Conservation (phyloP, 2,888 invertebrate genomes). For the Dastarcus helophoroides region DNA sequence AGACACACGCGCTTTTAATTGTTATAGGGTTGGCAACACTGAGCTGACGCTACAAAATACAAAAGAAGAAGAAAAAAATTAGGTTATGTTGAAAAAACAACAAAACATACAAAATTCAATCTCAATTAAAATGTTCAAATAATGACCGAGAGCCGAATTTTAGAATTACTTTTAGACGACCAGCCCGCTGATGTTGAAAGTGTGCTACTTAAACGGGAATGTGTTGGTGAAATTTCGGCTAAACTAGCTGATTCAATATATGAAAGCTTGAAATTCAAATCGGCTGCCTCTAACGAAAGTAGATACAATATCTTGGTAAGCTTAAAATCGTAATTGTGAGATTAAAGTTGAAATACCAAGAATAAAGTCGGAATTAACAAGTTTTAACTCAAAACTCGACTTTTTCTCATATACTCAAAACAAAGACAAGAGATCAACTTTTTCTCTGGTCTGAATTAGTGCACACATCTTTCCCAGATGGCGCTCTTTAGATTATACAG, state of each 20-base stretch:
- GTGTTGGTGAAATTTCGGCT: constrained; percentile 13
- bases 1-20: too few species aligned
- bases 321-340: constrained; percentile 1
- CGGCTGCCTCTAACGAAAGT: constrained; percentile 14
- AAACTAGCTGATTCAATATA: constrained; percentile 18
- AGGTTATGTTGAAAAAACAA: too few species aligned
- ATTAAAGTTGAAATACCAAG: background rate
- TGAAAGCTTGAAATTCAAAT: constrained; percentile 17
- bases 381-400: too few species aligned
- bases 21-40: too few species aligned
- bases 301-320: constrained; percentile 18
- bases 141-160: constrained; percentile 3
- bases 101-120: too few species aligned
- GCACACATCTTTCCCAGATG: too few species aligned
- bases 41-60: too few species aligned
- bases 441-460: too few species aligned
- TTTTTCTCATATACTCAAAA: too few species aligned
- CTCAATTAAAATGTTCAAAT: too few species aligned
- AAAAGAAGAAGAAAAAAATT: too few species aligned
- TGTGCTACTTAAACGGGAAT: constrained; percentile 16
- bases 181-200: constrained; percentile 13
- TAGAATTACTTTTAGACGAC: background rate
- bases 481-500: background rate
- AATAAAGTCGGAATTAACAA: background rate
- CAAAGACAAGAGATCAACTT: too few species aligned